These are phyloP conservation scores for Anoplopoma fimbria DNA, from an alignment of 2,113 vertebrate genomes.

Conservation along the genomic window DNA sequence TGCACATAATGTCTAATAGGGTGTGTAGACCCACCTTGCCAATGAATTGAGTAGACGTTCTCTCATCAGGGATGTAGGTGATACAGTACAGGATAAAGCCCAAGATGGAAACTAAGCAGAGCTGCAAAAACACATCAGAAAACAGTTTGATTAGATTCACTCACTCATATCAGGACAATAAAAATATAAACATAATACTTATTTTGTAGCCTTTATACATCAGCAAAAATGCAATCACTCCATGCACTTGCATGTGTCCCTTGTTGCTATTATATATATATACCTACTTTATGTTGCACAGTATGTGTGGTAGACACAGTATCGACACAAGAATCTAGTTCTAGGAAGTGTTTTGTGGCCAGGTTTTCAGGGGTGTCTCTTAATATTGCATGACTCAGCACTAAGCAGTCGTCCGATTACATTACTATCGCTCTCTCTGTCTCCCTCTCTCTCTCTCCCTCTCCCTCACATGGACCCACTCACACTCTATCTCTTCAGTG, in stretches of 20 bases:
- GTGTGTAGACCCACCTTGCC: slow-evolving; percentile 86
- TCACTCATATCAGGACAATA: background rate
- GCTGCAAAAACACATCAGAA: slow-evolving; percentile 79
- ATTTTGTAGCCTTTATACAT: background rate
- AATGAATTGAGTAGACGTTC: slow-evolving; percentile 88
- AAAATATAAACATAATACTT: slow-evolving; percentile 1
- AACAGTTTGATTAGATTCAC: background rate
- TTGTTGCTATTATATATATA: background rate
- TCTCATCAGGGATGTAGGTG: slow-evolving; percentile 91
- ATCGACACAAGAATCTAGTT: background rate
- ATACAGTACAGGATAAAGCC: slow-evolving; percentile 92
- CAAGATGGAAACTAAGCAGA: slow-evolving; percentile 90
- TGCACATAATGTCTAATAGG: background rate
- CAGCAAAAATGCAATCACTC: background rate
- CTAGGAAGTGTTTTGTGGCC: background rate
- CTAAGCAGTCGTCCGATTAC: slow-evolving; percentile 78
- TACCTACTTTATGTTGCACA: background rate
- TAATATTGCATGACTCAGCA: slow-evolving; percentile 78
- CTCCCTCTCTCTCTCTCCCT: background rate
- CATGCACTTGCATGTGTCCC: background rate
- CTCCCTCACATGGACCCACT: slow-evolving; percentile 44
- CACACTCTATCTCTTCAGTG: slow-evolving; percentile 69
- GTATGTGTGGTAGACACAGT: background rate
- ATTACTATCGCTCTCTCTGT: slow-evolving; percentile 51
- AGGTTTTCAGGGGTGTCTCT: slow-evolving; percentile 55